Evolutionary conservation across 2,113 vertebrate genomes (phyloP).

Genomic region (Lophotis ruficrista): DNA sequence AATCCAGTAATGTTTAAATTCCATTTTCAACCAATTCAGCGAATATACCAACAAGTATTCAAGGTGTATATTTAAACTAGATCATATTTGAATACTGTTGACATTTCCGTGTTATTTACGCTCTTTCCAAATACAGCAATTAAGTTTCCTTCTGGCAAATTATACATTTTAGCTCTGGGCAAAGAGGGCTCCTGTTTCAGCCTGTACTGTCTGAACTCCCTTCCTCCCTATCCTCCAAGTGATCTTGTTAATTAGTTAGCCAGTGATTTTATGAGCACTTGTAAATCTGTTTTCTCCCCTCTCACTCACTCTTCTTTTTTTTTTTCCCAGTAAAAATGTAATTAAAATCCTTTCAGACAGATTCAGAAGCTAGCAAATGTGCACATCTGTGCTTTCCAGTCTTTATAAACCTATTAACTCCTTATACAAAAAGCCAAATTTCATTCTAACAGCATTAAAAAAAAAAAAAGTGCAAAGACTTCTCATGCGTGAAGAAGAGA

Average conservation of each 20-base stretch:
- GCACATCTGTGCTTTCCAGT: background rate
- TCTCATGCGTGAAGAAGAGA: background rate
- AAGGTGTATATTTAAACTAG: background rate
- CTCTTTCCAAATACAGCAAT: background rate
- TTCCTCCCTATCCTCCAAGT: background rate
- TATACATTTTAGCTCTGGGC: background rate
- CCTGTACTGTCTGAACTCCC: background rate
- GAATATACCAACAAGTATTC: background rate
- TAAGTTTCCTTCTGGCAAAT: slow-evolving; percentile 23
- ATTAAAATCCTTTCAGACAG: background rate
- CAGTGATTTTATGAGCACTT: slow-evolving; percentile 38
- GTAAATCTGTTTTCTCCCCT: slow-evolving; percentile 2
- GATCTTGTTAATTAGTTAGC: slow-evolving; percentile 40
- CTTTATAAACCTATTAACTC: background rate
- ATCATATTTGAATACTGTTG: background rate
- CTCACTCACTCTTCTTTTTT: background rate
- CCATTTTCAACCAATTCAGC: background rate
- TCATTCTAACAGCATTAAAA: background rate
- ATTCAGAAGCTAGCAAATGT: background rate
- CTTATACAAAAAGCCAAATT: background rate
- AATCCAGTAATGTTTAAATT: background rate
- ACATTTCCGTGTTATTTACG: background rate
- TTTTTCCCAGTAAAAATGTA: background rate
- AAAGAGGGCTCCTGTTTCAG: background rate
- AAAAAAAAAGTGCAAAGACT: background rate